These are phyloP conservation scores for Stenotaenia linearis DNA, from an alignment of 2,888 invertebrate genomes.

Conservation along the genomic window DNA sequence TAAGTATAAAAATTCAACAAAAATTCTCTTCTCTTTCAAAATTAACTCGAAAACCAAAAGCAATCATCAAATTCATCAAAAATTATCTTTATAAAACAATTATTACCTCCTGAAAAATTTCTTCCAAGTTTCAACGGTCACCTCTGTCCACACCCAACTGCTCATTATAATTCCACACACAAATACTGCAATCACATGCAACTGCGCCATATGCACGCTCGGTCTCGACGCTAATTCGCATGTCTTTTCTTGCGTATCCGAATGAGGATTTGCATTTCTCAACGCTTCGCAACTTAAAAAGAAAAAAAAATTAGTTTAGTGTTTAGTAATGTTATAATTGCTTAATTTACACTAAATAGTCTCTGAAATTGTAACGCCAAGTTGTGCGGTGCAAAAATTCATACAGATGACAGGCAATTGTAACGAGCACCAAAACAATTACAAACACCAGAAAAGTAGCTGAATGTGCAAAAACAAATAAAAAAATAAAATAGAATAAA, in stretches of 20 bases:
- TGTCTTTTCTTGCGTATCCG: not conserved
- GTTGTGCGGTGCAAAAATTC: slow-evolving; percentile 66
- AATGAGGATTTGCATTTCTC: not conserved
- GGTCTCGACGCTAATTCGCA: slow-evolving; percentile 68
- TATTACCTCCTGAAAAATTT: slow-evolving; percentile 71
- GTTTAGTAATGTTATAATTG: not conserved
- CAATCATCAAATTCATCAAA: no score
- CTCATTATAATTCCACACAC: slow-evolving; percentile 82
- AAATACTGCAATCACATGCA: slow-evolving; percentile 76
- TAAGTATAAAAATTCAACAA: no score
- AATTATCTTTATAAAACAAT: no score
- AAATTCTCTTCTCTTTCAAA: no score
- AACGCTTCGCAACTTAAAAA: slow-evolving; percentile 32
- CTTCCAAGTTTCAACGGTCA: slow-evolving; percentile 78
- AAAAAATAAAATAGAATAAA: slow-evolving; percentile 10
- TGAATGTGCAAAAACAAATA: slow-evolving; percentile 38
- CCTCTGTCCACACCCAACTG: slow-evolving; percentile 88
- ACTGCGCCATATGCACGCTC: slow-evolving; percentile 71
- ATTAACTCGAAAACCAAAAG: no score
- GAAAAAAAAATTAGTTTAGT: not conserved
- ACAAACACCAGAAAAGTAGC: slow-evolving; percentile 67
- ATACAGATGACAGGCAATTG: slow-evolving; percentile 76
- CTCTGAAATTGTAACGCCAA: slow-evolving; percentile 71
- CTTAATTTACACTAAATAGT: slow-evolving; percentile 71
- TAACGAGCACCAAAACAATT: slow-evolving; percentile 69